Conservation (phyloP, 2,113 vertebrate species). For the Camelus dromedarius region DNA sequence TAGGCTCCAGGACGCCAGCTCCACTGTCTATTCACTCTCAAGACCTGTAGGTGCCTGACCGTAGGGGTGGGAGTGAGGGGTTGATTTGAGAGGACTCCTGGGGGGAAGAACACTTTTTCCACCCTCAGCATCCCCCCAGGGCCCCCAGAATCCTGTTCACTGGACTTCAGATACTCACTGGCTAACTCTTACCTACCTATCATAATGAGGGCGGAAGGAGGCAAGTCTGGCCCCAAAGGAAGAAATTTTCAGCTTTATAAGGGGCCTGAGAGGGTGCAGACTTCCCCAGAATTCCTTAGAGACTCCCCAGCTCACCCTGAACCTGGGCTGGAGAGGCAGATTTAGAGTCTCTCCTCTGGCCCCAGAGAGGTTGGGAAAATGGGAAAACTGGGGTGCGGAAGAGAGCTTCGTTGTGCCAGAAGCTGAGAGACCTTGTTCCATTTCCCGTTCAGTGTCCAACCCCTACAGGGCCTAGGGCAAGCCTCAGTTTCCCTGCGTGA, state of each 20-base stretch:
- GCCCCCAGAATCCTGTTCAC: neutral
- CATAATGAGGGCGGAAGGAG: neutral
- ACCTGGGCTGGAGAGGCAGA: neutral
- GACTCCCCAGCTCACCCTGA: neutral
- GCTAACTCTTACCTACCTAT: neutral
- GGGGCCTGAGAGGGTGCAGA: neutral
- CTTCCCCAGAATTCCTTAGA: neutral
- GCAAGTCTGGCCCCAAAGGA: neutral
- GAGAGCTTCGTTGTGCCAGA: neutral
- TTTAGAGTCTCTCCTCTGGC: neutral
- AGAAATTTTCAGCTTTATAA: neutral
- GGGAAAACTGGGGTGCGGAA: neutral
- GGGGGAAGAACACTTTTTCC: neutral
- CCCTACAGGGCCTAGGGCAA: neutral
- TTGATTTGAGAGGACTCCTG: neutral
- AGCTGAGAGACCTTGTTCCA: neutral
- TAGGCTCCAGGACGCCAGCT: neutral
- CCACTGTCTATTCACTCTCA: neutral
- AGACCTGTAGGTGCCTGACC: neutral
- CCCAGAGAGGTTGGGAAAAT: neutral
- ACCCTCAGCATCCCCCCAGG: neutral
- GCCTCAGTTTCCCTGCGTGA: neutral
- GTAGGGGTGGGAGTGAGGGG: neutral
- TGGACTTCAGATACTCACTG: neutral
- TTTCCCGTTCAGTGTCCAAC: neutral